Evolutionary conservation across 2,888 invertebrate genomes (phyloP), one percentile per base, ranked within the genome.

Genomic region (Lasioglossum lativentre): DNA sequence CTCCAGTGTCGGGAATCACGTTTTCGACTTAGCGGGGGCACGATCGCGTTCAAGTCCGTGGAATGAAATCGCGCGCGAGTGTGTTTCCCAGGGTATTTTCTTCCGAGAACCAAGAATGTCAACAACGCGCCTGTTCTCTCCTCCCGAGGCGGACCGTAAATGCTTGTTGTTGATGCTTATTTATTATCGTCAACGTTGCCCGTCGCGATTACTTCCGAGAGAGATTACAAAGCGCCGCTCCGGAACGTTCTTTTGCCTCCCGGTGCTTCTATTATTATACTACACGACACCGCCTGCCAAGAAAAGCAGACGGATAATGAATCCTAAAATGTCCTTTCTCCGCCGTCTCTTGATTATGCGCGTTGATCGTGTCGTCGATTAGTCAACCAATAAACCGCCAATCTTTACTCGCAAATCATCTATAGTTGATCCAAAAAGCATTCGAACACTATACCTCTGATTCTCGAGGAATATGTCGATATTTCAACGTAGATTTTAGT

Each of bases 1-100:
- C 68, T 4, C 4, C 38, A 38, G 38, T 10, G 34, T 38, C 12
- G 23, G 23, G 34, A 38, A 68, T 38, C 68, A 68, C 68, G 68
- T 68, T 38, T 68, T 23, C 68, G 68, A 38, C 68, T 38, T 68
- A 19, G 68, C 68, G 68, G 23, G 23, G 23, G 68, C 38, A 68
- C 63, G 63, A 30, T 63, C 30, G 63, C 34, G 23, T 38, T 38
- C 4, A 38, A 68, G 23, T 70, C n/a, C 70, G 14, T 38, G 40
- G n/a, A 40, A 38, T 14, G 40, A 38, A 40, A 47, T 45, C 23
- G 72, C 45, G 75, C 23, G 47, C 30, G 19, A 75, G 45, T 34
- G 47, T 73, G 47, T 73, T 38, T 75, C 34, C 19, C 47, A 68
- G 19, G 73, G 72, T 82, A 78, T 71, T 71, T 72, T 47, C 52